These are phyloP conservation scores for Colossoma macropomum DNA, from an alignment of 2,113 vertebrate genomes.

Conservation along the genomic window DNA sequence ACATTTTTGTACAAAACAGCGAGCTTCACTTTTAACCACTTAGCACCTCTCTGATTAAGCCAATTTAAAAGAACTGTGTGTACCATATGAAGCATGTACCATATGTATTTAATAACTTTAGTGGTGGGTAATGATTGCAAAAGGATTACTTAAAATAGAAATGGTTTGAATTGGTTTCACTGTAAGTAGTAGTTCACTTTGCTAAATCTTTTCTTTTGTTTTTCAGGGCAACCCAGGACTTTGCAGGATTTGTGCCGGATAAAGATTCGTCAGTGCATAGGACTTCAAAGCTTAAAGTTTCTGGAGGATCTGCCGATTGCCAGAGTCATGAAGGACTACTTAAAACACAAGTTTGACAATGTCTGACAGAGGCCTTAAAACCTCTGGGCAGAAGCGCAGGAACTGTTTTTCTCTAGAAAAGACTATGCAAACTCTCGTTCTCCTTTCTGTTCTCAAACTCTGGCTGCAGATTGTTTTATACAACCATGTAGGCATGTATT, in stretches of 20 bases:
- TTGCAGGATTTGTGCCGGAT: conserved; percentile 98
- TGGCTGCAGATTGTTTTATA: conserved; percentile 81
- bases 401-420: conserved; percentile 50
- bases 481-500: conserved; percentile 31
- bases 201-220: conserved; percentile 65
- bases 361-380: conserved; percentile 77
- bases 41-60: no score
- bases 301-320: conserved; percentile 96
- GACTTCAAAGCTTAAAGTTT: conserved; percentile 93
- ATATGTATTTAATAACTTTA: no score
- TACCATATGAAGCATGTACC: no score
- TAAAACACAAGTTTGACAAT: conserved; percentile 98
- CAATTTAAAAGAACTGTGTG: no score
- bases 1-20: no score
- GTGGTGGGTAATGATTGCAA: no score
- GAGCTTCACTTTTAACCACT: no score
- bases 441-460: conserved; percentile 72
- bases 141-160: no score
- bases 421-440: conserved; percentile 93
- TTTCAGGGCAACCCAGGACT: conserved; percentile 91
- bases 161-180: no score
- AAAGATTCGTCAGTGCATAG: conserved; percentile 96
- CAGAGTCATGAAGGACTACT: conserved; percentile 99
- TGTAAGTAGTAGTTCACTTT: no score
- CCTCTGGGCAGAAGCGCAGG: conserved; percentile 14